Evolutionary conservation across 2,797 vertebrate genomes (phyloP), one percentile per base, ranked within the genome.

Genomic region (Spinibarbus caldwelli): DNA sequence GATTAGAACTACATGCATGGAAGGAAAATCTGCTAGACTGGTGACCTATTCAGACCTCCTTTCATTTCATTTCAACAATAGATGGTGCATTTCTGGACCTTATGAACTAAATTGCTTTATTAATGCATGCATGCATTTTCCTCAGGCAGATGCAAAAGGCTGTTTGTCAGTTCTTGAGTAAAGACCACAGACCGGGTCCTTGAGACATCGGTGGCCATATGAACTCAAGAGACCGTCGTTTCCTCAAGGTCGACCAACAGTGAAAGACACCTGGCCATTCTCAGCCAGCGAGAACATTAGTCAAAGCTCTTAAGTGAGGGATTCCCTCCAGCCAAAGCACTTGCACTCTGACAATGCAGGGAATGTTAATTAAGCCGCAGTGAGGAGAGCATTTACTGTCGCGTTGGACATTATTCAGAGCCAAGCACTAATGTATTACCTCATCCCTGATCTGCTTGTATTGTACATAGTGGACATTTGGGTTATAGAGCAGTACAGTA

Each of bases 201-300:
- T 71, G 78, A 79, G 49, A 84, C 67, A 84, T 34, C 14, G 6
- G 38, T 23, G 11, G 81, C 26, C 38, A 57, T 76, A 31, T n/a
- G 49, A 52, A 71, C 75, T 68, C 68, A 71, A 71, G 6, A 47
- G 75, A 80, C 52, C 10, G 19, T 49, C n/a, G 7, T 31, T 79
- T 54, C 72, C 57, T 62, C 77, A 87, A 87, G 88, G 86, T 73
- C 79, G 64, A 86, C 11, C 43, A 23, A 75, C 76, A 68, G 9
- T 62, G 79, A 87, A 88, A 85, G 76, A 77, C 78, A 86, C 85
- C 87, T 90, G 79, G 47, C 41, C 21, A 76, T 84, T 85, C 82
- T 73, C 75, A 80, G 84, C 83, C 75, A 86, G 76, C n/a, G 45
- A 70, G 34, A 81, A 68, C 75, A 88, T 86, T 88, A 78, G 84